A percentile compares a stretch with the other conserved stretches of the same genome.
These are phyloP conservation scores for Scolanthus callimorphus DNA, from an alignment of 92 coral and sea anemone genomes.

Conservation along the genomic window DNA sequence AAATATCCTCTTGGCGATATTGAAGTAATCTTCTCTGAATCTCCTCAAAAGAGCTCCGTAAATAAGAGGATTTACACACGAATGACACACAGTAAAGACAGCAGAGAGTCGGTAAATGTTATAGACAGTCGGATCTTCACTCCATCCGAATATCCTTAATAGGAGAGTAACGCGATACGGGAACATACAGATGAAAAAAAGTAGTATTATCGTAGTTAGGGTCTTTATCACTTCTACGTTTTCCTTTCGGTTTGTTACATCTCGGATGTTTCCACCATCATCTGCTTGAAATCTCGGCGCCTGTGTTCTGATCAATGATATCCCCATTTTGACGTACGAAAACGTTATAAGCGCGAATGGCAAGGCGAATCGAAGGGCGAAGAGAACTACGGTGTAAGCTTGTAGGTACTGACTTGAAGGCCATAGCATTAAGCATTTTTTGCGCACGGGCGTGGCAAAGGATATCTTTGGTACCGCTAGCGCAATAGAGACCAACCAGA, in stretches of 20 bases:
- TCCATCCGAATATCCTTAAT: conserved; percentile 17
- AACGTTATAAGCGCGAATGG: conserved; percentile 26
- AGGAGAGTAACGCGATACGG: conserved; percentile 45
- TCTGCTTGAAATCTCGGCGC: conserved; percentile 36
- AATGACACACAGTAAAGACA: conserved; percentile 33
- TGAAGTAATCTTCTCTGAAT: conserved; percentile 18
- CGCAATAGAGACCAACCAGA: conserved; percentile 26
- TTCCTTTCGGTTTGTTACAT: conserved; percentile 32
- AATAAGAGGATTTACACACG: conserved; percentile 53
- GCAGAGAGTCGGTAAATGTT: conserved; percentile 24
- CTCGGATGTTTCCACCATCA: conserved; percentile 26
- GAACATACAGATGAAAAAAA: conserved; percentile 51
- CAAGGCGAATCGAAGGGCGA: conserved; percentile 29
- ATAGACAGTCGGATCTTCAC: conserved; percentile 1
- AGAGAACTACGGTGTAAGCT: conserved; percentile 19
- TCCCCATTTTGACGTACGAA: conserved; percentile 34
- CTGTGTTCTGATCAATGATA: conserved; percentile 18
- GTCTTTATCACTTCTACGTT: conserved; percentile 38
- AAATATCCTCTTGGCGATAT: neutral
- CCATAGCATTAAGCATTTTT: conserved; percentile 27
- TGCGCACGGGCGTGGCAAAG: conserved; percentile 1
- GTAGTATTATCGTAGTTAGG: conserved; percentile 20
- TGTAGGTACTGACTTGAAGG: neutral
- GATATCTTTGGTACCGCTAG: conserved; percentile 29
- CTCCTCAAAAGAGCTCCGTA: conserved; percentile 41